Conservation (phyloP, 2,113 vertebrate species). For the Rhynchopsitta pachyrhyncha region DNA sequence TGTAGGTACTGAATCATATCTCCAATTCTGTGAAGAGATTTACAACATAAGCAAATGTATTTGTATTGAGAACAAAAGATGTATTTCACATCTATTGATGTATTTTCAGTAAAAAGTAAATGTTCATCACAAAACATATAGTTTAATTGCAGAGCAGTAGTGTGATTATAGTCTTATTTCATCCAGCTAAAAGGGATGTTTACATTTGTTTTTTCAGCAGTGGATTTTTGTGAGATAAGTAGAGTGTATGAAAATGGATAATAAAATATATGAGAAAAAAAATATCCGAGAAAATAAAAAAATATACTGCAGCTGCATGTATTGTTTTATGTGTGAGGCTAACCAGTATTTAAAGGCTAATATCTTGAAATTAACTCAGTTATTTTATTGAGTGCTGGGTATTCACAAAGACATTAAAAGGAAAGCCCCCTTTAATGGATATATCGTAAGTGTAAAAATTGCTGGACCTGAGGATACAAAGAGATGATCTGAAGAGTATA, state of each 20-base stretch:
- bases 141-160: background rate
- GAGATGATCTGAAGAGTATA: background rate
- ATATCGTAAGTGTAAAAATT: background rate
- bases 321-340: background rate
- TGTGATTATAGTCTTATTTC: background rate
- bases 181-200: background rate
- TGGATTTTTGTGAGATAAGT: background rate
- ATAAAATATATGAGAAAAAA: accelerated
- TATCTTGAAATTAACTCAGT: background rate
- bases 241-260: background rate
- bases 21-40: background rate
- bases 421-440: background rate
- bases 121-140: background rate
- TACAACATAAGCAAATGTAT: background rate
- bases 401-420: background rate
- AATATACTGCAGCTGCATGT: background rate
- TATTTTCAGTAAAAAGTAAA: background rate
- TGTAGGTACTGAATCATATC: background rate
- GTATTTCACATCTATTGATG: background rate
- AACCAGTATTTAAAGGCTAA: background rate
- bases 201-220: background rate
- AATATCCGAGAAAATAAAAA: background rate
- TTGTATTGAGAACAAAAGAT: background rate
- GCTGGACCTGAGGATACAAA: background rate
- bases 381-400: background rate